Conservation (phyloP, 2,113 vertebrate species). For the Poecile atricapillus region DNA sequence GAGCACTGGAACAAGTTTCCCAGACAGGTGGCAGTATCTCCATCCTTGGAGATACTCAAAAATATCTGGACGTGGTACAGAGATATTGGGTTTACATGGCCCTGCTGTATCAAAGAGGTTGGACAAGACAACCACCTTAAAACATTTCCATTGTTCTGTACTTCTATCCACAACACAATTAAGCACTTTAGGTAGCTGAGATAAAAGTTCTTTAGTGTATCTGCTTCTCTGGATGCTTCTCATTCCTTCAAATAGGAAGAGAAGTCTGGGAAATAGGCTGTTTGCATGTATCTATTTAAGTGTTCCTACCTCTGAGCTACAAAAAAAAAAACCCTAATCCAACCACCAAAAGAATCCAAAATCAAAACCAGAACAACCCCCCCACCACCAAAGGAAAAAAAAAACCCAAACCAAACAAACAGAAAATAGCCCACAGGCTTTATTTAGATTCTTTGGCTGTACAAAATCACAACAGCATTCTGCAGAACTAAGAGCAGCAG, state of each 20-base stretch:
- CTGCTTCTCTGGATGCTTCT: not conserved
- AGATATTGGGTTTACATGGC: not conserved
- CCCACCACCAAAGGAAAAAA: not conserved
- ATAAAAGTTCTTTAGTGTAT: not conserved
- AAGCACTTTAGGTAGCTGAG: not conserved
- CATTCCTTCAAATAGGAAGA: conserved; percentile 21
- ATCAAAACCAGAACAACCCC: not conserved
- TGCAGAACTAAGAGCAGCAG: not conserved
- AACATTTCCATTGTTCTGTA: not conserved
- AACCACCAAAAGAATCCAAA: not conserved
- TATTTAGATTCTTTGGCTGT: conserved; percentile 30
- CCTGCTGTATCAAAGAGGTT: not conserved
- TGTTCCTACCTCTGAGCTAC: conserved; percentile 13
- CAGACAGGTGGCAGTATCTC: not conserved
- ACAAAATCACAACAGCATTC: not conserved
- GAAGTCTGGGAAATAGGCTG: not conserved
- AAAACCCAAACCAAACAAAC: not conserved
- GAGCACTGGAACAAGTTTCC: fast-evolving
- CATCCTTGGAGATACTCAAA: not conserved
- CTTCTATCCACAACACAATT: not conserved
- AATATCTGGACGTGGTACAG: fast-evolving
- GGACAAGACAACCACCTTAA: too few species aligned
- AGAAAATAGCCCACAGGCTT: not conserved
- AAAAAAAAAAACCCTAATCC: not conserved
- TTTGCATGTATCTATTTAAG: conserved; percentile 4